These are phyloP conservation scores for Ariolimax columbianus DNA, from an alignment of 2,888 invertebrate genomes.

Conservation along the genomic window DNA sequence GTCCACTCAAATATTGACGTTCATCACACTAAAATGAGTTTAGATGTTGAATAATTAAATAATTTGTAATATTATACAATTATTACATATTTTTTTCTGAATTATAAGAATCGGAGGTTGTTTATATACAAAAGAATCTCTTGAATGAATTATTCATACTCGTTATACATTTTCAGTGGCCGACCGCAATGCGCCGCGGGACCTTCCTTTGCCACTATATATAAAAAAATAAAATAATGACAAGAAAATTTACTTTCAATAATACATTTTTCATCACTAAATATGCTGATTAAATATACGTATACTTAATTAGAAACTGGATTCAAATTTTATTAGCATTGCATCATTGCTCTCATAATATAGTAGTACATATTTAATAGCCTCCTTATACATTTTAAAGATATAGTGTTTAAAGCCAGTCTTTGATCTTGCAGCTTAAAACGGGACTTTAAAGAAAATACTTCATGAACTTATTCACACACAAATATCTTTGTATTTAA, in stretches of 20 bases:
- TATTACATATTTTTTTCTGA: neutral
- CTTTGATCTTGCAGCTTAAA: too few relatives aligned
- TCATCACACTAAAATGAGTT: neutral
- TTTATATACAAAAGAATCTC: neutral
- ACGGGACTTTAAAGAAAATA: too few relatives aligned
- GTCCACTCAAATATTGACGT: neutral
- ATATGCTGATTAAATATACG: neutral
- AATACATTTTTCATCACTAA: too few relatives aligned
- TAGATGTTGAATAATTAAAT: neutral
- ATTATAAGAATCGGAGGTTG: neutral
- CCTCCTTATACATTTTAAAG: too few relatives aligned
- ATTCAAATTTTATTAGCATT: too few relatives aligned
- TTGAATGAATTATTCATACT: conserved; percentile 14
- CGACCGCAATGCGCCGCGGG: conserved; percentile 37
- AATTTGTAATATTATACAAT: neutral
- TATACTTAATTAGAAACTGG: neutral
- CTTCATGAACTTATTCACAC: too few relatives aligned
- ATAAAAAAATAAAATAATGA: neutral
- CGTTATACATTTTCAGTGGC: conserved; percentile 36
- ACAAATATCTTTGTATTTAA: too few relatives aligned
- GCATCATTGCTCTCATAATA: neutral
- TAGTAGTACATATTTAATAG: too few relatives aligned
- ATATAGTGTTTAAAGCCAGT: too few relatives aligned
- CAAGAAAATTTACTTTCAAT: neutral
- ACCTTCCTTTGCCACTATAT: neutral